Conservation (phyloP, 2,113 vertebrate genomes). For the Acanthisitta chloris region DNA sequence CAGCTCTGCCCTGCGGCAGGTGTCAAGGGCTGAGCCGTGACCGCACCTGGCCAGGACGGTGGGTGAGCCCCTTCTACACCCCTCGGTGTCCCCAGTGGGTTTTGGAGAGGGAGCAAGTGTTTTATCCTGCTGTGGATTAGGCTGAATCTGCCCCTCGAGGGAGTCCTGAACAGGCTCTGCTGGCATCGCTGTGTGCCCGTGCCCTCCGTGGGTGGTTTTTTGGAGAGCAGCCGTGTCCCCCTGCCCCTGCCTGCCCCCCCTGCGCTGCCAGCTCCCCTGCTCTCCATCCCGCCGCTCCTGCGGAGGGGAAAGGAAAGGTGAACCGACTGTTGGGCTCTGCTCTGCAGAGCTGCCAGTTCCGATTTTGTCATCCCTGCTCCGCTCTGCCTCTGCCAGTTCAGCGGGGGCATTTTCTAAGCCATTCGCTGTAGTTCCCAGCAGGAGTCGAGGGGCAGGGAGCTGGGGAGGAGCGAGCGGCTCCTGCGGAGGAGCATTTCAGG, state of each 20-base stretch:
- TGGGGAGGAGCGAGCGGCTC: neutral
- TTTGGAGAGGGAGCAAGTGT: neutral
- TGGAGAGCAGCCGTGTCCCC: fast-evolving
- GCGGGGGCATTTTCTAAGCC: neutral
- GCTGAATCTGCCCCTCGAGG: neutral
- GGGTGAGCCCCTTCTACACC: neutral
- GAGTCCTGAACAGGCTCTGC: neutral
- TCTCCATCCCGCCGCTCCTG: fast-evolving
- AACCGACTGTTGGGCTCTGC: neutral
- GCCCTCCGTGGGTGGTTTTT: neutral
- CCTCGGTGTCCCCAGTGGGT: fast-evolving
- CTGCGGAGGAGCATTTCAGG: neutral
- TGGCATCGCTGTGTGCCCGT: neutral
- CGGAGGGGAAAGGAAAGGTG: neutral
- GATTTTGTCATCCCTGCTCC: neutral
- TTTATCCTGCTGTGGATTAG: neutral
- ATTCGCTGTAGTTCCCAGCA: neutral
- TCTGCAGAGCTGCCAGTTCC: slow-evolving; percentile 38
- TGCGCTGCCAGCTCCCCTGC: neutral
- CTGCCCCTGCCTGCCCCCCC: neutral
- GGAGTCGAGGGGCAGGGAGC: neutral
- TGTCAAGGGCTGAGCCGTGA: neutral
- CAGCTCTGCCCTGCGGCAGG: neutral
- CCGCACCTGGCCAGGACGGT: fast-evolving
- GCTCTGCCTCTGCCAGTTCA: neutral